phyloP scores from a whole-genome alignment of 1,140 invertebrate genomes.

The Papilio machaon region DNA sequence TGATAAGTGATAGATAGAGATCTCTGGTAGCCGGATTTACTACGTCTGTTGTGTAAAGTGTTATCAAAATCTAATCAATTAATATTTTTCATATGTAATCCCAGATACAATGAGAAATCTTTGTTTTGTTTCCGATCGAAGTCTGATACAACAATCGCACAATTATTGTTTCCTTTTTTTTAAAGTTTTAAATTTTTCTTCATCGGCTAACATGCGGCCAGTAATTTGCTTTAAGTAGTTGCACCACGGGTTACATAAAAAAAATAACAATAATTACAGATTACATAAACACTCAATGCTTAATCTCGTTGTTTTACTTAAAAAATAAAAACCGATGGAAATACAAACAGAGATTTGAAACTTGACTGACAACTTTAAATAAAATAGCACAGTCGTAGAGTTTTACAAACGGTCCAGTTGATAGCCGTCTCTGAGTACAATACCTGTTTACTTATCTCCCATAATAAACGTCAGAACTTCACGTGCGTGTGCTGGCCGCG shows the following conservation, averaged over 20 bases:
- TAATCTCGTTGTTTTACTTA: too few relatives aligned
- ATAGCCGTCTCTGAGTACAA: constrained; percentile 43
- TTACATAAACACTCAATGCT: too few relatives aligned
- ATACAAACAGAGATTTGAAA: neutral
- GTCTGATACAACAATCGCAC: neutral
- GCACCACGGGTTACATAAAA: too few relatives aligned
- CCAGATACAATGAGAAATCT: constrained; percentile 14
- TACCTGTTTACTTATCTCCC: constrained; percentile 61
- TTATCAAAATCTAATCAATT: constrained; percentile 4
- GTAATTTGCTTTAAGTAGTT: too few relatives aligned
- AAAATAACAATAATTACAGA: too few relatives aligned
- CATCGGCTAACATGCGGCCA: too few relatives aligned
- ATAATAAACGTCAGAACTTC: constrained; percentile 61
- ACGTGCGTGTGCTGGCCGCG: constrained; percentile 51
- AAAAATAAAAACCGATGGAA: too few relatives aligned
- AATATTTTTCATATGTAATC: constrained; percentile 17
- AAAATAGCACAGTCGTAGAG: constrained; percentile 8
- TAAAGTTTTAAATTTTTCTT: neutral
- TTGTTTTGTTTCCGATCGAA: constrained; percentile 19
- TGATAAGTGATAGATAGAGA: neutral
- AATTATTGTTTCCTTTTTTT: constrained; percentile 2
- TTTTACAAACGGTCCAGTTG: constrained; percentile 24
- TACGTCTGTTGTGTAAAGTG: neutral
- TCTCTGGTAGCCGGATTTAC: constrained; percentile 6
- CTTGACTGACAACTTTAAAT: constrained; percentile 5